Conservation (phyloP, 1,140 invertebrate genomes). For the Hylyphantes graminicola region DNA sequence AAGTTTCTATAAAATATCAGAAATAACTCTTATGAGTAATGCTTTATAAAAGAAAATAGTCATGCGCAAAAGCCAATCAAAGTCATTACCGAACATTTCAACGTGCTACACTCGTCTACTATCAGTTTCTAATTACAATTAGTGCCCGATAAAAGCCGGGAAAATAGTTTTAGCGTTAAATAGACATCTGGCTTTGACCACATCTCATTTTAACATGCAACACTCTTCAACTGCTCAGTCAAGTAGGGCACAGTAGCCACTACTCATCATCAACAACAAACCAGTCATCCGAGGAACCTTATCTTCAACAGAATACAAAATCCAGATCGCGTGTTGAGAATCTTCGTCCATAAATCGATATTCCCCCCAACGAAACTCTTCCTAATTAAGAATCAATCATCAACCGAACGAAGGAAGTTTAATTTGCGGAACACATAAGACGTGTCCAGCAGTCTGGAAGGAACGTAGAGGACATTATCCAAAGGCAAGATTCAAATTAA, state of each 20-base stretch:
- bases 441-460: neutral
- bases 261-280: neutral
- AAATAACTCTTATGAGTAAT: no score
- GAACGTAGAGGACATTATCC: conserved; percentile 29
- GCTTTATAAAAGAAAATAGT: no score
- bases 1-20: no score
- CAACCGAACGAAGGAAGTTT: conserved; percentile 33
- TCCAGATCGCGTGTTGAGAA: conserved; percentile 24
- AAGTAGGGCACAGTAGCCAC: neutral
- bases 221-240: neutral
- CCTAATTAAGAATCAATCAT: conserved; percentile 52
- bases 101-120: no score
- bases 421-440: conserved; percentile 39
- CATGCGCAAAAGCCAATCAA: no score
- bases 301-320: conserved; percentile 3
- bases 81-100: no score
- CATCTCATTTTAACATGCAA: neutral
- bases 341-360: conserved; percentile 34
- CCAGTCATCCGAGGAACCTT: conserved; percentile 14
- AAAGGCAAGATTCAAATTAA: conserved; percentile 19
- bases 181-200: no score
- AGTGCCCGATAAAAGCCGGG: no score
- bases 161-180: no score
- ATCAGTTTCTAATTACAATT: no score
- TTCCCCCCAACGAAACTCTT: neutral